Base-by-base conservation (phyloP, 2,797 vertebrate species). In the Sebastolobus alascanus region DNA sequence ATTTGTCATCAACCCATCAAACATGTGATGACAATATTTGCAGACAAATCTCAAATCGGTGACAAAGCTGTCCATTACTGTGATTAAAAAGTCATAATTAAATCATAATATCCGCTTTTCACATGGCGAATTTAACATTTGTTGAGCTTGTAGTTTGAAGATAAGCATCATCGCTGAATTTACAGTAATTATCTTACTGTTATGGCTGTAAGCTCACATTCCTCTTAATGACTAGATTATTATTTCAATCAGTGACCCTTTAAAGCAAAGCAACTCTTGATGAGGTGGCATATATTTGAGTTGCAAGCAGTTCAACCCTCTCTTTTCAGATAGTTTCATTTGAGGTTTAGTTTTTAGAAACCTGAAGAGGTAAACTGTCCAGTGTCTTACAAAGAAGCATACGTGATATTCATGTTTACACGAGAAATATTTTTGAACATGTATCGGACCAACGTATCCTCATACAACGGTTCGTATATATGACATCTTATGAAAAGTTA, bases 151-250 rank as follows among this genome's bases (percentile, higher is more conserved):
- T 71, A 6, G 37, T 82, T 77, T 68, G 46, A 60, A 69, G 65
- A 79, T 69, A 33, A 77, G 43, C 52, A 4, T 25, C 20, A 20
- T 59, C 0, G 1, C 38, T 60, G n/a, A 63, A 65, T 75, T 74
- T 59, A 61, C 59, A 60, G 31, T 67, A 75, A 79, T 83, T 59
- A 61, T 33, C 61, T 70, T 14, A 40, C 22, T 59, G 13, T 50
- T 27, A 27, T 11, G 13, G 40, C 77, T 55, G 55, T 58, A 20
- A 75, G 13, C 61, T 52, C 22, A 64, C 59, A 29, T 31, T 84
- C 25, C 60, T 65, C 63, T 33, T 16, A 27, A 55, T 61, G 61
- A 59, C 12, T 63, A 18, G 4, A 77, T 75, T 50, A 77, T 75
- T 50, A 73, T 79, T 84, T 74, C 37, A 65, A 13, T 78, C 14